Evolutionary conservation across 2,888 invertebrate genomes (phyloP), one percentile per base, ranked within the genome.

Genomic region (Macaria notata): DNA sequence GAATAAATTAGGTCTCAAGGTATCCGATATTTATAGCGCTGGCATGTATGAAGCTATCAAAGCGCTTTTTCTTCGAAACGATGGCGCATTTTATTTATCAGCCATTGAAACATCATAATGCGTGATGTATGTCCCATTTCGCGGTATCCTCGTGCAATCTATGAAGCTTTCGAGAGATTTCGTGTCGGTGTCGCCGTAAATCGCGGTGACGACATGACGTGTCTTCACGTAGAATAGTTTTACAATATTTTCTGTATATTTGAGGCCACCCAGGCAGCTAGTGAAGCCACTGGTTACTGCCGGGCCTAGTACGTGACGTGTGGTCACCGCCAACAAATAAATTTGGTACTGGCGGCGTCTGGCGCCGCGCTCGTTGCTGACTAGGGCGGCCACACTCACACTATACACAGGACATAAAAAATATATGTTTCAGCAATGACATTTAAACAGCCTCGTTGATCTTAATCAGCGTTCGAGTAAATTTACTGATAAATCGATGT

Each of bases 361-460:
- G 70, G 73, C 72, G 73, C 69, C 70, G 55, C 53, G 36, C 61
- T 57, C 64, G 68, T 71, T 71, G 64, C 60, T 59, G 59, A 53
- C 56, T 71, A 56, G 38, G 65, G 63, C 67, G 53, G 46, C 75
- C 73, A 67, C 30, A 49, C 49, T 9, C 61, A 56, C 19, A 9
- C 31, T 4, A 42, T 56, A 31, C 31, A 46, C 9, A 30, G 41
- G 41, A 54, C 44, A 4, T 36, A 4, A 42, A n/a, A 31, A 31
- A 60, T 58, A 72, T 44, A 54, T 48, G 19, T 43, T 49, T 55
- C 62, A 56, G 56, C 46, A 48, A 58, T 58, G 62, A 62, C 46
- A 62, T 54, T 56, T 58, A 31, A 44, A 41, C 51, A 62, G 59
- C 58, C 64, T 60, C 54, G 51, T 62, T 64, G 64, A 66, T 62